These are phyloP conservation scores for Limnodromus scolopaceus DNA, from an alignment of 2,797 vertebrate species.

Conservation along the genomic window DNA sequence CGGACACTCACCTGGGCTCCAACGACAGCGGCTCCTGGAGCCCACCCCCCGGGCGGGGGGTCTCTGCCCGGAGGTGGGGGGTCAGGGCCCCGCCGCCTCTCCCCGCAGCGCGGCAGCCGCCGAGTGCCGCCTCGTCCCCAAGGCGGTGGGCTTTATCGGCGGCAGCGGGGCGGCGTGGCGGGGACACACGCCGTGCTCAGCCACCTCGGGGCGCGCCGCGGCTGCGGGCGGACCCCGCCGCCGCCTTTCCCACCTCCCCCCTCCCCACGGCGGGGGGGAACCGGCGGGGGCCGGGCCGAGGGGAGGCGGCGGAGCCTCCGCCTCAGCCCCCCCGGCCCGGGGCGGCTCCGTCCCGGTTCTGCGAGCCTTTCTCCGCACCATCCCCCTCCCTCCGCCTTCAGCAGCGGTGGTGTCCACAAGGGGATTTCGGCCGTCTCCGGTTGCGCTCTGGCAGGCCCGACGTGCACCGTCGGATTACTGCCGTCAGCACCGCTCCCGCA, in stretches of 20 bases:
- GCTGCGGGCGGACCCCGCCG: background rate
- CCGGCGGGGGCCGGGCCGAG: background rate
- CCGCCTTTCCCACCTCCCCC: background rate
- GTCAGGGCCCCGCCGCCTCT: background rate
- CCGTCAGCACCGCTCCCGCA: fast-evolving
- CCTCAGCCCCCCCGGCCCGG: no score
- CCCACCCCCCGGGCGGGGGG: background rate
- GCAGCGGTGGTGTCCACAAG: fast-evolving
- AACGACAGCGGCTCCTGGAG: background rate
- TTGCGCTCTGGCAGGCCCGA: fast-evolving
- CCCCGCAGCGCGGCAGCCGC: background rate
- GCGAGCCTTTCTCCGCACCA: fast-evolving
- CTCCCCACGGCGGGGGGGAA: background rate
- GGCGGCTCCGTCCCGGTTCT: background rate
- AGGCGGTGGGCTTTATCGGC: background rate
- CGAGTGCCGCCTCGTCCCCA: background rate
- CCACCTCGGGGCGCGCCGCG: background rate
- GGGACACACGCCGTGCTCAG: background rate
- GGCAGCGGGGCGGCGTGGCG: background rate
- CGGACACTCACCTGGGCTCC: constrained; percentile 26
- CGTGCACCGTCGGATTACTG: fast-evolving
- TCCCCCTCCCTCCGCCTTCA: fast-evolving
- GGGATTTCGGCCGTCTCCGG: background rate
- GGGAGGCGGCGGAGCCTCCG: no score
- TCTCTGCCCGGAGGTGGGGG: background rate